Conservation (phyloP, 2,888 invertebrate species). For the Brachyptera risi region DNA sequence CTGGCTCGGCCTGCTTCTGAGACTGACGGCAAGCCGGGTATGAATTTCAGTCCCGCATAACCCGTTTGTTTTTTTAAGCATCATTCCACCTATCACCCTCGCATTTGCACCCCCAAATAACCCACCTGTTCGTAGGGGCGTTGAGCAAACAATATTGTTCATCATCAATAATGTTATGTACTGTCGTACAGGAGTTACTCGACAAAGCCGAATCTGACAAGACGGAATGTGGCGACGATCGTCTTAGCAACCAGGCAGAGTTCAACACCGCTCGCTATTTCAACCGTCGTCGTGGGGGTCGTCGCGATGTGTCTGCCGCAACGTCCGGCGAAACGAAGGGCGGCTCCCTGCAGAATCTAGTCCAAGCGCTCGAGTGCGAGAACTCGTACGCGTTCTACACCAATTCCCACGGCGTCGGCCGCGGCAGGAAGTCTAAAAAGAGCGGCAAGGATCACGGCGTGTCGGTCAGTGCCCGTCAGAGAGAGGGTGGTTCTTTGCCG, state of each 20-base stretch:
- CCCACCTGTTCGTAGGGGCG: too few species aligned
- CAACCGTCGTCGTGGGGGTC: slow-evolving; percentile 48
- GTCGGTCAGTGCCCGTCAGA: slow-evolving; percentile 50
- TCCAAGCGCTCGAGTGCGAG: slow-evolving; percentile 39
- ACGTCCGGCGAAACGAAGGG: slow-evolving; percentile 54
- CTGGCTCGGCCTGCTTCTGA: too few species aligned
- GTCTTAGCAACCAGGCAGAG: slow-evolving; percentile 34
- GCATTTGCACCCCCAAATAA: too few species aligned
- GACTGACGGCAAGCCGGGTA: too few species aligned
- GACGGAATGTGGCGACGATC: slow-evolving; percentile 34
- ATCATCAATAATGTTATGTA: too few species aligned
- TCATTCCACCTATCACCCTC: too few species aligned
- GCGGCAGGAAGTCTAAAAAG: not conserved
- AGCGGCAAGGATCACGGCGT: slow-evolving; percentile 3
- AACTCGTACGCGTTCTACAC: not conserved
- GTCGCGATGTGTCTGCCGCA: slow-evolving; percentile 43
- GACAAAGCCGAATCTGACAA: slow-evolving; percentile 75
- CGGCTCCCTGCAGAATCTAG: slow-evolving; percentile 55
- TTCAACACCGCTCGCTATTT: slow-evolving; percentile 15
- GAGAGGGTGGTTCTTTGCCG: slow-evolving; percentile 62
- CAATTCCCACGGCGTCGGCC: not conserved
- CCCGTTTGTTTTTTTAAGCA: too few species aligned
- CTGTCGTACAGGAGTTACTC: slow-evolving; percentile 60
- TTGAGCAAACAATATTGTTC: too few species aligned
- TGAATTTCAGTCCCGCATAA: too few species aligned